phyloP scores from a whole-genome alignment of 2,888 invertebrate species.

The Amphipoea oculea region DNA sequence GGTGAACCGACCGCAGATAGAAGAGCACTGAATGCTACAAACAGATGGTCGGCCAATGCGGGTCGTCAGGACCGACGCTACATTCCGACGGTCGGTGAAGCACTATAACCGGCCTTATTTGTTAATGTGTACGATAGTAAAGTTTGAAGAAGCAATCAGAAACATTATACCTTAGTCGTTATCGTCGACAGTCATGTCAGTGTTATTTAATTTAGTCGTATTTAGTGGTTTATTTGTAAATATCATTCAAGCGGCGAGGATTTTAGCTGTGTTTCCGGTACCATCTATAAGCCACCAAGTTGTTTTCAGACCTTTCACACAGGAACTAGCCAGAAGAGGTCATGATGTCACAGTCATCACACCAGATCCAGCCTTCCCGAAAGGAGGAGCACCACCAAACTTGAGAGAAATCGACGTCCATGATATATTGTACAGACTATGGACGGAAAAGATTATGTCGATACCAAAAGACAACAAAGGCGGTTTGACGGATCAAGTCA shows the following conservation, averaged over 20 bases:
- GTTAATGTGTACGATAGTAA: not conserved
- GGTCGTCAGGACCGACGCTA: not conserved
- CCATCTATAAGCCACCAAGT: constrained; percentile 63
- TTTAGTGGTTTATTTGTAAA: constrained; percentile 22
- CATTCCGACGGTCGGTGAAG: not conserved
- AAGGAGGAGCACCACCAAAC: constrained; percentile 68
- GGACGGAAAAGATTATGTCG: constrained; percentile 39
- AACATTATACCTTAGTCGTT: not conserved
- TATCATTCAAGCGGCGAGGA: constrained; percentile 44
- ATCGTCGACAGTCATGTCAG: constrained; percentile 2
- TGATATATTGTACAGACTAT: constrained; percentile 68
- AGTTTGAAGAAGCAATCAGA: not conserved
- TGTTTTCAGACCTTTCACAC: constrained; percentile 72
- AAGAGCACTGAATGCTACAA: not conserved
- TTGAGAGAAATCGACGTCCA: constrained; percentile 79
- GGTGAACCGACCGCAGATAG: not conserved
- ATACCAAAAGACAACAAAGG: constrained; percentile 28
- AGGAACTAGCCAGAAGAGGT: constrained; percentile 78
- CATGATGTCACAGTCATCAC: constrained; percentile 81
- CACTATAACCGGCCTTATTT: not conserved
- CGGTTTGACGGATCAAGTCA: constrained; percentile 46
- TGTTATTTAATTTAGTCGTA: not conserved
- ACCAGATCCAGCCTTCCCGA: constrained; percentile 73
- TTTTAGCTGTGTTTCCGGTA: constrained; percentile 57
- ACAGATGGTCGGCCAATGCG: not conserved